Evolutionary conservation across 1,140 invertebrate species (phyloP).

Genomic region (Subanguina moxae): DNA sequence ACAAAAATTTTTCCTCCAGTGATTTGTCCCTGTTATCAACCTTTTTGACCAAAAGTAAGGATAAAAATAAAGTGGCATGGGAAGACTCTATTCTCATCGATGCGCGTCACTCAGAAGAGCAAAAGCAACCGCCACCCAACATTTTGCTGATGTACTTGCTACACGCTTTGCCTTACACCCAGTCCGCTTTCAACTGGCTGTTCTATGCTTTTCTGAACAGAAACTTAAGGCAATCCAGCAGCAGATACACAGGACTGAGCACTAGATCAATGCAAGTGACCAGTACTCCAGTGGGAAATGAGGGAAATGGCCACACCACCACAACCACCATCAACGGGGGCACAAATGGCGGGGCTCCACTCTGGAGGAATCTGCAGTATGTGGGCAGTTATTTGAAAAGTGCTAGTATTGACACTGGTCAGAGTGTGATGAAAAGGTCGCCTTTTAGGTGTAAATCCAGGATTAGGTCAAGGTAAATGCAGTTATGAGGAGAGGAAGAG

Average conservation of each 20-base stretch:
- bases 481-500: background rate
- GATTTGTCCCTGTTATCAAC: background rate
- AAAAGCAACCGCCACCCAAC: background rate
- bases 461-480: conserved; percentile 36
- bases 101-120: conserved; percentile 9
- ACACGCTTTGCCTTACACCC: conserved; percentile 50
- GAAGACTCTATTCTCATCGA: no score
- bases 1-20: background rate
- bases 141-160: conserved; percentile 49
- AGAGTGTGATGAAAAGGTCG: conserved; percentile 29
- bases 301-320: background rate
- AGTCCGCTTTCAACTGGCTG: conserved; percentile 56
- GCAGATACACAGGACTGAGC: conserved; percentile 14
- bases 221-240: conserved; percentile 45
- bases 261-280: conserved; percentile 2
- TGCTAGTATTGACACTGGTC: conserved; percentile 42
- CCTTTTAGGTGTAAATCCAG: conserved; percentile 36
- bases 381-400: conserved; percentile 46
- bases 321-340: conserved; percentile 2
- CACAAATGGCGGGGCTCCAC: conserved; percentile 18
- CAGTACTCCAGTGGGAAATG: background rate
- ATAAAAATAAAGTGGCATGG: no score
- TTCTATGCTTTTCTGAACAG: conserved; percentile 56
- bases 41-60: background rate
- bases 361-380: conserved; percentile 47